Percentiles rank a stretch among this genome's conserved stretches.
phyloP scores from a whole-genome alignment of 1,140 invertebrate species.

The Heliconius congener region DNA sequence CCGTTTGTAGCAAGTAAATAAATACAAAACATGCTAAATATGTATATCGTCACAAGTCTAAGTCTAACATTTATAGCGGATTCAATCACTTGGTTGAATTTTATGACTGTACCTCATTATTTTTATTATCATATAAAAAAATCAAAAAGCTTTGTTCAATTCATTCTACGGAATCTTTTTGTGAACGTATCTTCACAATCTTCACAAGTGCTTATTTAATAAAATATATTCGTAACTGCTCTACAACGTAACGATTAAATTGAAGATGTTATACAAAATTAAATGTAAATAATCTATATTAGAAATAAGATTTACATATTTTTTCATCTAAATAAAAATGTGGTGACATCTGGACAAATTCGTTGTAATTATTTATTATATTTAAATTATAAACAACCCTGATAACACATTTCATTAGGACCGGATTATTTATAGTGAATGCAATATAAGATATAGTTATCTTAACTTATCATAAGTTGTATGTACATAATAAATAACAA shows the following conservation, averaged over 20 bases:
- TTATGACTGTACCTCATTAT: constrained; percentile 6
- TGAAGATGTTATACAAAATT: neutral
- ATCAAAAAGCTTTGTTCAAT: neutral
- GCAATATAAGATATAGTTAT: neutral
- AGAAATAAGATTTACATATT: too few relatives aligned
- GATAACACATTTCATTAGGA: neutral
- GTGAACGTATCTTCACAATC: neutral
- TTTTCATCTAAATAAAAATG: neutral
- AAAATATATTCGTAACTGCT: neutral
- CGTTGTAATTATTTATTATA: neutral
- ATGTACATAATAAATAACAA: neutral
- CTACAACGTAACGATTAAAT: neutral
- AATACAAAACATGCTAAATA: constrained; percentile 56
- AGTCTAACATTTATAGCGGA: constrained; percentile 54
- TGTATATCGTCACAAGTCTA: constrained; percentile 29
- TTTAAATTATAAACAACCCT: constrained; percentile 8
- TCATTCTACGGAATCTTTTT: neutral
- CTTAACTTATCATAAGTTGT: neutral
- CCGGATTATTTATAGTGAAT: neutral
- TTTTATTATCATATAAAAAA: constrained; percentile 4
- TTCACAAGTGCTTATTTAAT: neutral
- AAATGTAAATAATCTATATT: neutral
- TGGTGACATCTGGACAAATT: neutral
- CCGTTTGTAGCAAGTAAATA: constrained; percentile 54
- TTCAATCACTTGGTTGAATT: constrained; percentile 1